Evolutionary conservation across 2,888 invertebrate species (phyloP).

Genomic region (Galeopsomyia nigrocyanea): DNA sequence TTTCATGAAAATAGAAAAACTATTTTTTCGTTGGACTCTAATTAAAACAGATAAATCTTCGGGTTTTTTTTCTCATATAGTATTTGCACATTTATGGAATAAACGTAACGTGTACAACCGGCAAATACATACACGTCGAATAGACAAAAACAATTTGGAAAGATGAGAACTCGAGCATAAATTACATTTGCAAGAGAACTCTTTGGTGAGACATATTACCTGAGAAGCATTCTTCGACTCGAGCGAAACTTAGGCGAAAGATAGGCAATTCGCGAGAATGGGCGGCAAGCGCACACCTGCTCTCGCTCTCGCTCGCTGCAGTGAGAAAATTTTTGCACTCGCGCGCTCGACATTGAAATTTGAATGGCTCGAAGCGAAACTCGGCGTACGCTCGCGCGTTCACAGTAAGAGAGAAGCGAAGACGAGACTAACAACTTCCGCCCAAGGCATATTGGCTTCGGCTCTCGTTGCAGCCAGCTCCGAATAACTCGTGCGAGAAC

Average conservation of each 20-base stretch:
- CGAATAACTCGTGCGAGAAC: constrained; percentile 39
- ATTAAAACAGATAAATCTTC: too few species aligned
- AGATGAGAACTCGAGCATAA: too few species aligned
- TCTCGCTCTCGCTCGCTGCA: not conserved
- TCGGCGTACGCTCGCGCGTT: constrained; percentile 21
- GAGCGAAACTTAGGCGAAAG: constrained; percentile 5
- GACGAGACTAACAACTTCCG: constrained; percentile 57
- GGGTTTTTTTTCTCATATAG: too few species aligned
- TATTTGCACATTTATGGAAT: too few species aligned
- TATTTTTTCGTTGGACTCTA: too few species aligned
- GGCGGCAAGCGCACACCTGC: not conserved
- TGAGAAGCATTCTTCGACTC: too few species aligned
- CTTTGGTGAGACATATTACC: too few species aligned
- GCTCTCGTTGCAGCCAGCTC: constrained; percentile 39
- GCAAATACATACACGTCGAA: too few species aligned
- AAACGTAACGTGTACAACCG: too few species aligned
- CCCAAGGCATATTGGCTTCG: constrained; percentile 53
- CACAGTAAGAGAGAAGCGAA: constrained; percentile 29
- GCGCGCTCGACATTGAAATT: constrained; percentile 44
- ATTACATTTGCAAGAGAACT: too few species aligned
- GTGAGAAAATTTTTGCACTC: constrained; percentile 21
- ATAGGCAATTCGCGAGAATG: constrained; percentile 43
- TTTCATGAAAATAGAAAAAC: too few species aligned
- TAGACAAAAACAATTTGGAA: too few species aligned
- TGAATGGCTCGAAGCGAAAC: constrained; percentile 49